Evolutionary conservation across 2,888 invertebrate genomes (phyloP).

Genomic region (Agrotis puta): DNA sequence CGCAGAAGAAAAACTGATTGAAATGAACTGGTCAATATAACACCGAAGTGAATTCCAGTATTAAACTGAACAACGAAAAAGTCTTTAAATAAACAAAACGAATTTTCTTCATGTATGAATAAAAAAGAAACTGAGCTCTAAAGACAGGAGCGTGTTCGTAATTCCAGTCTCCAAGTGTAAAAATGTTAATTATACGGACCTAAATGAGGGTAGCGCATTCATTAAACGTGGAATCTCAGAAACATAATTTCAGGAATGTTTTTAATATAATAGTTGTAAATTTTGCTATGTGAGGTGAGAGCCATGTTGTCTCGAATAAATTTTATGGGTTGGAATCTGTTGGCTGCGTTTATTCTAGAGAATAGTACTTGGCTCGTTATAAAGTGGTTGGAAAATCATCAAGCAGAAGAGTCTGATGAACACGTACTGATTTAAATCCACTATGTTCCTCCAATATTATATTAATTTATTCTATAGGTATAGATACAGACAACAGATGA

Average conservation of each 20-base stretch:
- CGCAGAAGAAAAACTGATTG: background rate
- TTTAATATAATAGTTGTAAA: slow-evolving; percentile 55
- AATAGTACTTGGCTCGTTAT: too few species aligned
- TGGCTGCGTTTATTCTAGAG: background rate
- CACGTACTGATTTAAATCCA: too few species aligned
- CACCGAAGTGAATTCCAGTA: background rate
- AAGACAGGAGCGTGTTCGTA: slow-evolving; percentile 31
- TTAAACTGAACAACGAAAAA: background rate
- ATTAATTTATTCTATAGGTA: too few species aligned
- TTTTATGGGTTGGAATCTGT: background rate
- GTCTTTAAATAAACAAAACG: background rate
- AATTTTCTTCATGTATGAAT: slow-evolving; percentile 28
- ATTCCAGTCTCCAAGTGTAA: slow-evolving; percentile 50
- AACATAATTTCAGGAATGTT: slow-evolving; percentile 54
- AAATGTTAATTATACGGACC: slow-evolving; percentile 54
- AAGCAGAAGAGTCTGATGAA: too few species aligned
- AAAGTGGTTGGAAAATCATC: too few species aligned
- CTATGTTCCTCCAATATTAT: too few species aligned
- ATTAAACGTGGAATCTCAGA: slow-evolving; percentile 59
- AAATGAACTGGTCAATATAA: background rate
- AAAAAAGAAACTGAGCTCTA: slow-evolving; percentile 34
- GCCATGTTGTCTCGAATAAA: background rate
- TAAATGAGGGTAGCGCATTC: slow-evolving; percentile 55
- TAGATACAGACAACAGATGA: too few species aligned
- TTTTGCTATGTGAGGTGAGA: slow-evolving; percentile 23